Evolutionary conservation across 2,888 invertebrate genomes (phyloP).

Genomic region (Tetragonula carbonaria): DNA sequence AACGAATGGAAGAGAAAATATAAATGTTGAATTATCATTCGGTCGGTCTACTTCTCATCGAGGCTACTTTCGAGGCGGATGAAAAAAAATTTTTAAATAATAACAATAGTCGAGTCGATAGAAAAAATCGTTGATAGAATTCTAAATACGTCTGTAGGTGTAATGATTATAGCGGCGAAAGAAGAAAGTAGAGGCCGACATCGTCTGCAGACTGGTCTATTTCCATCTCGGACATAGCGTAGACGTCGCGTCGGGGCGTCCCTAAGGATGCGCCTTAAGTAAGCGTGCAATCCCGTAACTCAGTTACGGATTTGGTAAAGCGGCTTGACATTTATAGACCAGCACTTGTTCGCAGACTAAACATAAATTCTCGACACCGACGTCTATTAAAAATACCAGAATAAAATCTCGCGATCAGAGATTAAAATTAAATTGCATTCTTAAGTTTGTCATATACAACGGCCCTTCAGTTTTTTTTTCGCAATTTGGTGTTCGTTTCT

Average conservation of each 20-base stretch:
- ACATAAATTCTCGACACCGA: neutral
- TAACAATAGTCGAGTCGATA: neutral
- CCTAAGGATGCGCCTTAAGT: slow-evolving; percentile 33
- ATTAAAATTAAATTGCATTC: too few species aligned
- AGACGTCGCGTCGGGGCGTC: slow-evolving; percentile 66
- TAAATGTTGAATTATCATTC: neutral
- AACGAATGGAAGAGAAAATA: neutral
- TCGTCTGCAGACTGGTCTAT: slow-evolving; percentile 68
- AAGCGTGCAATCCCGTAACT: slow-evolving; percentile 10
- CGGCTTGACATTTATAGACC: neutral
- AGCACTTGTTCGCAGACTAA: neutral
- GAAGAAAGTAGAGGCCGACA: slow-evolving; percentile 38
- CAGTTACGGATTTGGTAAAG: slow-evolving; percentile 3
- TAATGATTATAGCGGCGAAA: slow-evolving; percentile 38
- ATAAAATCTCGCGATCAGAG: too few species aligned
- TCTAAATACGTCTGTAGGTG: neutral
- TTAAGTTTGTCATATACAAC: too few species aligned
- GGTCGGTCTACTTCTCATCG: neutral
- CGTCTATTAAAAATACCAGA: neutral
- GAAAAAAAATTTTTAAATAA: too few species aligned
- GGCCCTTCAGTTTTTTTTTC: too few species aligned
- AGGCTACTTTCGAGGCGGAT: neutral
- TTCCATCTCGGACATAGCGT: slow-evolving; percentile 72
- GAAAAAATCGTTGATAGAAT: neutral
- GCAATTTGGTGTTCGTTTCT: too few species aligned